Evolutionary conservation across 2,888 invertebrate species (phyloP), one percentile per base, ranked within the genome.

Genomic region (Dasysyrphus tricinctus): DNA sequence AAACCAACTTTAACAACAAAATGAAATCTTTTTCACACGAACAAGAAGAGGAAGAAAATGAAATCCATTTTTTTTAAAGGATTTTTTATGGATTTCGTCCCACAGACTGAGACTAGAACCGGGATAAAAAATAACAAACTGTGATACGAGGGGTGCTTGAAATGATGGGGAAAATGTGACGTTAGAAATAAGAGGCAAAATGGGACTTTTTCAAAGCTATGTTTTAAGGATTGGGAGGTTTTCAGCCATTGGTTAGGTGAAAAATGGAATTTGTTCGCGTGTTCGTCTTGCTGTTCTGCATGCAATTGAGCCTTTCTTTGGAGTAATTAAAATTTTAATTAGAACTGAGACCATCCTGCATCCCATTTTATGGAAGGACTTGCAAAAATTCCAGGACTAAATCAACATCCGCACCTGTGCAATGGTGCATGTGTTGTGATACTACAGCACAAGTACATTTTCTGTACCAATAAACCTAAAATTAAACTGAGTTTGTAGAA

Each of bases 261-360:
- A 24, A 24, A 42, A 14, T 61, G 8, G 29, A 61, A 42, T 32
- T 44, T 63, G 1, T 44, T 42, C 14, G 29, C 44, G n/a, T 44
- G 9, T 44, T 32, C 16, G 19, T 16, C 11, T 34, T 32, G 44
- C 6, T 65, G 16, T 80, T 80, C 24, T 84, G 73, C 73, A 80
- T 76, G 73, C 76, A 72, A 59, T 42, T 51, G 47, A 49, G 11
- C 24, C 0, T 67, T 63, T 74, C 57, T 16, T 61, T 32, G 37
- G 70, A 49, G 57, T 81, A 78, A 85, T 85, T 85, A 85, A 61
- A 81, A 77, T 74, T 73, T 37, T 77, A 63, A 74, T 78, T 85
- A 51, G 56, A 69, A 74, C 72, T 57, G 57, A 1, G 32, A 57
- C 12, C 9, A 11, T 72, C 8, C 47, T 37, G 34, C 4, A 42